A percentile compares a stretch with the other conserved stretches of the same genome.
Evolutionary conservation across 2,888 invertebrate genomes (phyloP).

Genomic region (Schizotus pectinicornis): DNA sequence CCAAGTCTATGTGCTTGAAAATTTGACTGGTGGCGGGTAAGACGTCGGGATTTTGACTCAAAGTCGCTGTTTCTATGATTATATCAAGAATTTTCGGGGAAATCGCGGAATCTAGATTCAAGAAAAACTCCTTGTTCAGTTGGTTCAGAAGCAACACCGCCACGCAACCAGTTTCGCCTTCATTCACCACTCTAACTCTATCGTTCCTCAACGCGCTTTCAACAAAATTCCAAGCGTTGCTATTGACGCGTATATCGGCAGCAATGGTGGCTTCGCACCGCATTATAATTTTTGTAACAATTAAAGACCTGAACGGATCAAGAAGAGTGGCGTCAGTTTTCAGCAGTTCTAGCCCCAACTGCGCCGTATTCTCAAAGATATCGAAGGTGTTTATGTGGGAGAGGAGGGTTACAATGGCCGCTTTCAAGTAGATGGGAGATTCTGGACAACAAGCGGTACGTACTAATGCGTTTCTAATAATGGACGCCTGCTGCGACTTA

Average conservation of each 20-base stretch:
- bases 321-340: constrained; percentile 31
- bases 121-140: constrained; percentile 64
- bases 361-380: constrained; percentile 44
- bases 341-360: constrained; percentile 41
- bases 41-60: constrained; percentile 66
- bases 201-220: constrained; percentile 63
- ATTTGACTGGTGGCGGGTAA: constrained; percentile 67
- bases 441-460: constrained; percentile 53
- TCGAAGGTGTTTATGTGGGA: constrained; percentile 43
- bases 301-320: constrained; percentile 38
- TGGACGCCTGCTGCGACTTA: constrained; percentile 52
- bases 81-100: constrained; percentile 60
- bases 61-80: constrained; percentile 64
- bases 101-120: constrained; percentile 59
- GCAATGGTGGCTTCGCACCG: constrained; percentile 45
- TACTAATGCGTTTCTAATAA: constrained; percentile 44
- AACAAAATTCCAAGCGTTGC: constrained; percentile 66
- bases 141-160: constrained; percentile 63
- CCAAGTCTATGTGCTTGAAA: constrained; percentile 71
- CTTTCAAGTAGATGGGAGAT: constrained; percentile 57
- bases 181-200: constrained; percentile 43
- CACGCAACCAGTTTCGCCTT: constrained; percentile 47
- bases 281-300: constrained; percentile 42
- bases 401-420: constrained; percentile 56
- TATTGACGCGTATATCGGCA: constrained; percentile 33